Percentiles rank a stretch among this genome's conserved stretches.
These are phyloP conservation scores for Saxicola maurus DNA, from an alignment of 2,797 vertebrate species.

Conservation along the genomic window DNA sequence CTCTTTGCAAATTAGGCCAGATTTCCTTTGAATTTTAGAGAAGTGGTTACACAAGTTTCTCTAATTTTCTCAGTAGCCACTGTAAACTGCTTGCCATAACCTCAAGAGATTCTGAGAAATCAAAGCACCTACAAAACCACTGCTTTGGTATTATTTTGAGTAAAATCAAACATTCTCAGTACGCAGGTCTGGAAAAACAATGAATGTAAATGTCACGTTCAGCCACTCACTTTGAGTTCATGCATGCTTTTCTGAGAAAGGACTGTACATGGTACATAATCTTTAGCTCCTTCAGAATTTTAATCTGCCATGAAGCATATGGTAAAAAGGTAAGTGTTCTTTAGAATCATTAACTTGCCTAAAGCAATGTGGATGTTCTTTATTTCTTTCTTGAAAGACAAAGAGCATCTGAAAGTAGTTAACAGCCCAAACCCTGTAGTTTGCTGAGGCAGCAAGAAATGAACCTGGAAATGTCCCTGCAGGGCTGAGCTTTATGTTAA, in stretches of 20 bases:
- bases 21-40: constrained; percentile 10
- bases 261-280: constrained; percentile 1
- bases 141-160: constrained; percentile 3
- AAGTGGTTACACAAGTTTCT: not conserved
- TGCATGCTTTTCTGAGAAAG: constrained; percentile 29
- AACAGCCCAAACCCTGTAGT: constrained; percentile 44
- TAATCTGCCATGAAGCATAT: constrained; percentile 50
- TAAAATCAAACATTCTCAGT: constrained; percentile 5
- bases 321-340: constrained; percentile 50
- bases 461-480: constrained; percentile 60
- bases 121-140: constrained; percentile 6
- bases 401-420: constrained; percentile 66
- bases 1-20: not conserved
- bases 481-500: constrained; percentile 59
- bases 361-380: constrained; percentile 55
- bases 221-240: constrained; percentile 10
- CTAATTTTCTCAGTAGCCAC: not conserved
- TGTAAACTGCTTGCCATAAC: not conserved
- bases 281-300: constrained; percentile 53
- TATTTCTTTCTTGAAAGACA: constrained; percentile 60
- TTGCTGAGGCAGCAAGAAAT: constrained; percentile 65
- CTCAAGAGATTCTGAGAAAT: constrained; percentile 3
- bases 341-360: constrained; percentile 44
- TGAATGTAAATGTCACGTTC: constrained; percentile 11
- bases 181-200: constrained; percentile 27